Base-by-base conservation (phyloP, 92 coral and sea anemone species). In the Heliopora coerulea region DNA sequence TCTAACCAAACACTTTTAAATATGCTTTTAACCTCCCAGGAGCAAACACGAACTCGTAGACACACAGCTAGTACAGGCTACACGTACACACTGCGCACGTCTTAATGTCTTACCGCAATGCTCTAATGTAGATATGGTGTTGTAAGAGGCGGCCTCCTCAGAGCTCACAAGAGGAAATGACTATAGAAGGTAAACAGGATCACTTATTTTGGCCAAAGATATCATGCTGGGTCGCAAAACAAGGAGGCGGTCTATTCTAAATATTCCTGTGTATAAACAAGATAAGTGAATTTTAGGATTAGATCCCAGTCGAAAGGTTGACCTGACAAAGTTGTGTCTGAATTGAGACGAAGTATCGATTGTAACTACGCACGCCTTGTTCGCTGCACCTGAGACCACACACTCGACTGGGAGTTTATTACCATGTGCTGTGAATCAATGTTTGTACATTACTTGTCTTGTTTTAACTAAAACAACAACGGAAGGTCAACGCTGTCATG, bases 161-260 rank as follows among this genome's bases (percentile, higher is more conserved):
- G n/a, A 26, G 63, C 34, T 49, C 17, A 29, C 72, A 21, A 65
- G 56, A 65, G 72, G 72, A 65, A 65, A 65, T 65, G 54, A 41
- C 52, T 46, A 37, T 0, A 3, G 42, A 49, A 50, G 32, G 32
- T 65, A 65, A 65, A 41, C 72, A 65, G 29, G 72, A 65, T 65
- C 72, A 30, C 35, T 65, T 65, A 65, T 65, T 56, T n/a, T 0
- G 3, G 9, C 32, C 54, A 39, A 65, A 39, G 25, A 30, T 3
- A 3, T 7, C 72, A 39, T 31, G 56, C 21, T 29, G 56, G 40
- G 72, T 30, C 1, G 14, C 4, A 62, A 33, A 31, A 30, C 26
- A 40, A 65, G 32, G 56, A 49, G 72, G 49, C 29, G 42, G 6
- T 65, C 15, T 39, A 4, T 23, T 15, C 46, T 39, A 39, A 65